phyloP scores from a whole-genome alignment of 2,113 vertebrate species.

The Podarcis cretensis region DNA sequence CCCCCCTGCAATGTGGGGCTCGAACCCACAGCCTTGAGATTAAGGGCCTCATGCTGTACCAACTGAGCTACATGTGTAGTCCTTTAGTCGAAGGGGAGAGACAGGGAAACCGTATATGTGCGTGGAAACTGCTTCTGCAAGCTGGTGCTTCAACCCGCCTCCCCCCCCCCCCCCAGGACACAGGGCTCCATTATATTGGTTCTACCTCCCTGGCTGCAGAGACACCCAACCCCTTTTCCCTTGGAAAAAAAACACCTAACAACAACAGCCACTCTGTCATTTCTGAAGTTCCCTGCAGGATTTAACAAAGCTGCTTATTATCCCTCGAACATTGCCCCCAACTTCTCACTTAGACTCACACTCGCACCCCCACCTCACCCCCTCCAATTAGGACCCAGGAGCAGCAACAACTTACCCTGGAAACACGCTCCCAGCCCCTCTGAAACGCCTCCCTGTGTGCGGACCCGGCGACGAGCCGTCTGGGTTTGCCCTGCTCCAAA shows the following conservation, averaged over 20 bases:
- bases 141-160: neutral
- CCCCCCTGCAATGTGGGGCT: no score
- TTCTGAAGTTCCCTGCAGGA: conserved; percentile 23
- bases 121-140: neutral
- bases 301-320: conserved; percentile 31
- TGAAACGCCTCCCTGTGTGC: conserved; percentile 34
- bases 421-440: conserved; percentile 31
- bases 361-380: neutral
- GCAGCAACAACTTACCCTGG: conserved; percentile 68
- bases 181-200: conserved; percentile 3
- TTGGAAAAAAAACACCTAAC: neutral
- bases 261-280: conserved; percentile 26
- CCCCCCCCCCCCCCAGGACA: neutral
- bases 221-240: neutral
- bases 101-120: neutral
- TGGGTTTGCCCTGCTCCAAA: conserved; percentile 30
- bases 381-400: conserved; percentile 14
- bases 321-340: neutral
- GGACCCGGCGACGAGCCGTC: conserved; percentile 15
- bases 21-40: no score
- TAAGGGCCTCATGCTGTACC: no score
- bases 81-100: neutral
- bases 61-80: no score
- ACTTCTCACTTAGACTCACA: neutral
- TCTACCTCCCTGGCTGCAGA: conserved; percentile 41